These are phyloP conservation scores for Sphaerodactylus townsendi DNA, from an alignment of 2,113 vertebrate genomes.

Conservation along the genomic window DNA sequence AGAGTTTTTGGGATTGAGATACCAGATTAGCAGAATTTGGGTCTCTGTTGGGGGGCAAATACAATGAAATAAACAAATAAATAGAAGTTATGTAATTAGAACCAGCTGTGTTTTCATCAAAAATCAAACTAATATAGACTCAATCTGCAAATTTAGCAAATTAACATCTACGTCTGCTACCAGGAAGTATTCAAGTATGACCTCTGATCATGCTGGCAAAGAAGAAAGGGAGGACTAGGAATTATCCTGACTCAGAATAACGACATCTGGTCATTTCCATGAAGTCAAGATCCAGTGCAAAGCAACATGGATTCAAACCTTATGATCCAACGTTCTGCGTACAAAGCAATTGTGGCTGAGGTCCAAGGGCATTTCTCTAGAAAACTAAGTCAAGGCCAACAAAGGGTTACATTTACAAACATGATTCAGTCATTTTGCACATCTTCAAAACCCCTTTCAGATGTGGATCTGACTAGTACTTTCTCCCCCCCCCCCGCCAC, in stretches of 20 bases:
- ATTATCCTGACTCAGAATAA: slow-evolving; percentile 59
- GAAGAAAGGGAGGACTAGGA: slow-evolving; percentile 38
- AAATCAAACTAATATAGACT: background rate
- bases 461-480: background rate
- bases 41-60: no score
- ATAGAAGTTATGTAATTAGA: no score
- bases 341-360: background rate
- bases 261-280: slow-evolving; percentile 59
- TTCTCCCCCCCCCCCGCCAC: no score
- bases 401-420: background rate
- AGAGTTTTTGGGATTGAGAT: no score
- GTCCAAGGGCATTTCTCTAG: background rate
- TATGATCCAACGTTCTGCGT: slow-evolving; percentile 21
- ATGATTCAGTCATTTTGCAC: background rate
- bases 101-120: no score
- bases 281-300: slow-evolving; percentile 39
- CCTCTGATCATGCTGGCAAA: slow-evolving; percentile 16
- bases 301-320: slow-evolving; percentile 18
- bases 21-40: no score
- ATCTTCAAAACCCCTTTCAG: background rate
- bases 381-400: background rate
- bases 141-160: background rate
- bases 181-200: slow-evolving; percentile 34
- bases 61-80: no score
- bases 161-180: slow-evolving; percentile 12